Conservation (phyloP, 2,888 invertebrate genomes). For the Liopterus haemorrhoidalis region DNA sequence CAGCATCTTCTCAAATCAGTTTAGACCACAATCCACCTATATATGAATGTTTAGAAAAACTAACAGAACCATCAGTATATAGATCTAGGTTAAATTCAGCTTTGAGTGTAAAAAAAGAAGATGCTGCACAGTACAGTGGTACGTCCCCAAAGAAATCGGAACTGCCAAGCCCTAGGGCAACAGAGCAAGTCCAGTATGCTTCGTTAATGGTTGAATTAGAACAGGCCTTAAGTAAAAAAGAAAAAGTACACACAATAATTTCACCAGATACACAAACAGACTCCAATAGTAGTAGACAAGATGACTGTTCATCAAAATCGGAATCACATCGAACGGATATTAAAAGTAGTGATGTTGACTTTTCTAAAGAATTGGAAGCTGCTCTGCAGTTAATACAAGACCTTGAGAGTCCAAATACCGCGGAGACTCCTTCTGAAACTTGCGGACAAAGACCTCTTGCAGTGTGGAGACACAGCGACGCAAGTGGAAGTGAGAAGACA, state of each 20-base stretch:
- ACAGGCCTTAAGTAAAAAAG: conserved; percentile 45
- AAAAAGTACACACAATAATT: conserved; percentile 34
- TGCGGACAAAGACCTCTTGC: conserved; percentile 39
- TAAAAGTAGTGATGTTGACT: conserved; percentile 47
- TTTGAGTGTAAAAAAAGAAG: conserved; percentile 38
- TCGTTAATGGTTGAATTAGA: conserved; percentile 49
- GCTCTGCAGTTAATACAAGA: conserved; percentile 49
- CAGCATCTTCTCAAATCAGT: conserved; percentile 47
- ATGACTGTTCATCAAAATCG: conserved; percentile 34
- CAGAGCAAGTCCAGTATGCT: conserved; percentile 48
- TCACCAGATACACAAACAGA: conserved; percentile 42
- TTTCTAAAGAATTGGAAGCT: conserved; percentile 48
- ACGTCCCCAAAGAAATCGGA: conserved; percentile 39
- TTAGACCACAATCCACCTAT: conserved; percentile 42
- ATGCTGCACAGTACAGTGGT: conserved; percentile 38
- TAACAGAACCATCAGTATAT: conserved; percentile 46
- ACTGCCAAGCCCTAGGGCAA: conserved; percentile 39
- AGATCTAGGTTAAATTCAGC: conserved; percentile 44
- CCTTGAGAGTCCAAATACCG: conserved; percentile 48
- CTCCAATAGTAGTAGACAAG: conserved; percentile 37
- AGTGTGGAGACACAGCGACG: conserved; percentile 43
- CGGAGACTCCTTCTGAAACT: conserved; percentile 46
- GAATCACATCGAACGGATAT: conserved; percentile 39
- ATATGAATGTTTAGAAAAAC: conserved; percentile 47
- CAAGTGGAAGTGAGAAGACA: conserved; percentile 44